phyloP scores from a whole-genome alignment of 1,140 invertebrate species.

The Dendroctonus valens region DNA sequence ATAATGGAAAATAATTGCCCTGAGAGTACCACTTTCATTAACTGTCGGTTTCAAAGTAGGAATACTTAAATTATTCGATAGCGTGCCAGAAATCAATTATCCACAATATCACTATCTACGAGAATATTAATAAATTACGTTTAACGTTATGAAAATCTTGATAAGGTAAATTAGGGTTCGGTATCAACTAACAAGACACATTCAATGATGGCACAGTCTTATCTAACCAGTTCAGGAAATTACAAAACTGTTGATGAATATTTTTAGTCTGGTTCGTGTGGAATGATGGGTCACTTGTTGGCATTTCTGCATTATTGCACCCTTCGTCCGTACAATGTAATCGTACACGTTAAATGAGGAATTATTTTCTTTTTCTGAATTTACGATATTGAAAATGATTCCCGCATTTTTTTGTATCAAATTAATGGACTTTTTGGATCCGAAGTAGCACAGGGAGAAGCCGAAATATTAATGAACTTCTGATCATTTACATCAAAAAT shows the following conservation, averaged over 20 bases:
- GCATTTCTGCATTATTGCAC: background rate
- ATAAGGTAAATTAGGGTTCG: slow-evolving; percentile 24
- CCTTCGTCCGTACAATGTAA: no score
- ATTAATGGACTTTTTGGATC: no score
- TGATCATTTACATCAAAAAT: slow-evolving; percentile 23
- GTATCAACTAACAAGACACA: slow-evolving; percentile 25
- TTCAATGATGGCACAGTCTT: slow-evolving; percentile 16
- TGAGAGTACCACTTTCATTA: no score
- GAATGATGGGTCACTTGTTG: slow-evolving; percentile 7
- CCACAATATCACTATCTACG: slow-evolving; percentile 7
- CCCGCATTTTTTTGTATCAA: no score
- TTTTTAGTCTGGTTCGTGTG: slow-evolving; percentile 7
- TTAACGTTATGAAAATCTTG: slow-evolving; percentile 22
- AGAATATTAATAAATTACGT: slow-evolving; percentile 21
- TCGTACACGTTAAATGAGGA: no score
- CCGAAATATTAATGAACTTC: slow-evolving; percentile 13
- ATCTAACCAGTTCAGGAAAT: slow-evolving; percentile 19
- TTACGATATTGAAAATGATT: no score
- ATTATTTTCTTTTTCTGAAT: no score
- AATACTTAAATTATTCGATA: slow-evolving; percentile 14
- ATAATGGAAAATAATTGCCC: no score
- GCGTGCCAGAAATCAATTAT: slow-evolving; percentile 19
- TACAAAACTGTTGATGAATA: slow-evolving; percentile 8
- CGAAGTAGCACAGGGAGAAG: background rate
- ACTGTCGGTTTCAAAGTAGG: background rate